Evolutionary conservation across 2,888 invertebrate genomes (phyloP).

Genomic region (Sturmia bella): DNA sequence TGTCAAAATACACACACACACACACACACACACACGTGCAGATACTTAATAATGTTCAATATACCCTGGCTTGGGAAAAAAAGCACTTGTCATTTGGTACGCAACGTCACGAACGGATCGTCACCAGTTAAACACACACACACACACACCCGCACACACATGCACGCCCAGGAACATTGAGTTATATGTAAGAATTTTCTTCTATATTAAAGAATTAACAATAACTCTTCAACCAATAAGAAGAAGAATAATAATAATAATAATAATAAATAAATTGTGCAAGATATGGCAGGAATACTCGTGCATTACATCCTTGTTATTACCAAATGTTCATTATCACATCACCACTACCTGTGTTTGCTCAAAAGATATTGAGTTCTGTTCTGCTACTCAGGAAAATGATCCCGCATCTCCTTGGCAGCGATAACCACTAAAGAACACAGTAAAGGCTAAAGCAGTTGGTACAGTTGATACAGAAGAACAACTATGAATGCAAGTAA

Average conservation of each 20-base stretch:
- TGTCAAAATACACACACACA: slow-evolving; percentile 23
- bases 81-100: slow-evolving; percentile 61
- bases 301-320: slow-evolving; percentile 47
- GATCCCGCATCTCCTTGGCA: slow-evolving; percentile 50
- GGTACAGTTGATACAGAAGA: neutral
- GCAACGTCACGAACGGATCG: slow-evolving; percentile 64
- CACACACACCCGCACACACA: slow-evolving; percentile 1
- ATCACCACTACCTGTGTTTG: slow-evolving; percentile 32
- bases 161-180: neutral
- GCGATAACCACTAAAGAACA: neutral
- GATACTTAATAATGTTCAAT: too few relatives aligned
- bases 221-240: slow-evolving; percentile 52
- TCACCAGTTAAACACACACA: slow-evolving; percentile 47
- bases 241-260: slow-evolving; percentile 11
- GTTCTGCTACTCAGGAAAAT: slow-evolving; percentile 20
- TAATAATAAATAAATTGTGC: slow-evolving; percentile 4
- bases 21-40: neutral
- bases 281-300: slow-evolving; percentile 57
- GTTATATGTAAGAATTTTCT: neutral
- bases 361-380: slow-evolving; percentile 23
- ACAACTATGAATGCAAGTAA: neutral
- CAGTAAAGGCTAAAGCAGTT: slow-evolving; percentile 20
- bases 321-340: slow-evolving; percentile 13
- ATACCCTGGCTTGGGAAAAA: slow-evolving; percentile 11
- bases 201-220: neutral